phyloP scores from a whole-genome alignment of 2,113 vertebrate genomes.

The Petromus typicus region DNA sequence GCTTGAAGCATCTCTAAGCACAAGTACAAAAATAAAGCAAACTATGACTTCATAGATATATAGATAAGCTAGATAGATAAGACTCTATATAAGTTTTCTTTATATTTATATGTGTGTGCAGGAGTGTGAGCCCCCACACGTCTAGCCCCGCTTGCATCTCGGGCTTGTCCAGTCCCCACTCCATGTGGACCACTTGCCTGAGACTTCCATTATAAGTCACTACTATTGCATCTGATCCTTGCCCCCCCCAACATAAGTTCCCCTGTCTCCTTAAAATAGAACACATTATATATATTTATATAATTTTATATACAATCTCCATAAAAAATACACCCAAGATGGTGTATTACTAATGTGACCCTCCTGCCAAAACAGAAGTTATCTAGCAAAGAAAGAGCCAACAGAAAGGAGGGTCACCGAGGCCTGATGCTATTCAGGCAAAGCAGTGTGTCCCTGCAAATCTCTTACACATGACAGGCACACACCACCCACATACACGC shows the following conservation, averaged over 20 bases:
- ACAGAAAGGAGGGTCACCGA: conserved; percentile 41
- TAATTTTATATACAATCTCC: conserved; percentile 87
- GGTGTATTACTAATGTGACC: conserved; percentile 68
- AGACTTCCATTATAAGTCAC: conserved; percentile 15
- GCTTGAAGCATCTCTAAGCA: conserved; percentile 85
- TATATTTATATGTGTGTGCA: conserved; percentile 81
- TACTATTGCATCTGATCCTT: conserved; percentile 61
- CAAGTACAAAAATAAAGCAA: conserved; percentile 89
- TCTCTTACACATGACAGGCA: not conserved
- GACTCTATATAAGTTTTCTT: conserved; percentile 83
- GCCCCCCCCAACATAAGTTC: conserved; percentile 60
- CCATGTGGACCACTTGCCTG: not conserved
- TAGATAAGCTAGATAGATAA: conserved; percentile 83
- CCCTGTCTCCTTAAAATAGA: conserved; percentile 87
- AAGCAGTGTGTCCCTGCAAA: conserved; percentile 28
- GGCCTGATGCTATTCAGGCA: conserved; percentile 51
- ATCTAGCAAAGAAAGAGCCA: conserved; percentile 64
- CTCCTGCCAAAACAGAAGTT: conserved; percentile 67
- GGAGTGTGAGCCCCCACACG: conserved; percentile 74
- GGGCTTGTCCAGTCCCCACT: conserved; percentile 17
- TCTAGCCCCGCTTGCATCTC: not conserved
- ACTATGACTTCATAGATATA: conserved; percentile 87
- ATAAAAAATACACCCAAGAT: conserved; percentile 84
- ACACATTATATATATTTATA: conserved; percentile 87
- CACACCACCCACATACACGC: not conserved